Evolutionary conservation across 2,797 vertebrate genomes (phyloP).

Genomic region (Macropodus opercularis): DNA sequence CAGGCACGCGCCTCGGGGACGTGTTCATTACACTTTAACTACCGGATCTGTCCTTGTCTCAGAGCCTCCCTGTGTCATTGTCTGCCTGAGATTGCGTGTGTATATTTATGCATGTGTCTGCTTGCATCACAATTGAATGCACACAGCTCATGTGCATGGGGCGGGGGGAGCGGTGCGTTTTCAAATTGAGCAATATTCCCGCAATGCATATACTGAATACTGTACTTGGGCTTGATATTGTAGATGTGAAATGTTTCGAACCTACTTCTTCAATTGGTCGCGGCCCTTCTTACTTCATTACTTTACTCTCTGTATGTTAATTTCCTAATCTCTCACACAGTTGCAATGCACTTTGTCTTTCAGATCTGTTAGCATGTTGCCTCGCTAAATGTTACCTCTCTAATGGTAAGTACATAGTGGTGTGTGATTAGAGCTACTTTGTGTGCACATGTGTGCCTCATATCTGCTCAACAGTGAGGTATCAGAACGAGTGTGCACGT

Average conservation of each 20-base stretch:
- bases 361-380: slow-evolving; percentile 28
- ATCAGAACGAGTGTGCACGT: slow-evolving; percentile 29
- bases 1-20: slow-evolving; percentile 76
- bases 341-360: slow-evolving; percentile 28
- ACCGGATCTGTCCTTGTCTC: slow-evolving; percentile 82
- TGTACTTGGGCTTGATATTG: slow-evolving; percentile 18
- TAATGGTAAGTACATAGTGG: slow-evolving; percentile 36
- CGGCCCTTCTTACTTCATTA: slow-evolving; percentile 19
- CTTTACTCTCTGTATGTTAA: slow-evolving; percentile 7
- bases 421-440: slow-evolving; percentile 47
- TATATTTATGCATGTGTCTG: slow-evolving; percentile 72
- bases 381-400: slow-evolving; percentile 38
- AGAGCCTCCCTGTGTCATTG: slow-evolving; percentile 76
- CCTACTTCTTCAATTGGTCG: slow-evolving; percentile 6
- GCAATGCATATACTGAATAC: slow-evolving; percentile 12
- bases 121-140: slow-evolving; percentile 63
- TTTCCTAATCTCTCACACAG: slow-evolving; percentile 16
- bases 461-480: slow-evolving; percentile 37
- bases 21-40: slow-evolving; percentile 85
- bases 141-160: slow-evolving; percentile 29
- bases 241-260: slow-evolving; percentile 10
- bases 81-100: slow-evolving; percentile 70
- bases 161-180: slow-evolving; percentile 1
- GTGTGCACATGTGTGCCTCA: slow-evolving; percentile 26
- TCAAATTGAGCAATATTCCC: slow-evolving; percentile 27